Base-by-base conservation (phyloP, 1,140 invertebrate species). In the Drosophila punjabiensis region DNA sequence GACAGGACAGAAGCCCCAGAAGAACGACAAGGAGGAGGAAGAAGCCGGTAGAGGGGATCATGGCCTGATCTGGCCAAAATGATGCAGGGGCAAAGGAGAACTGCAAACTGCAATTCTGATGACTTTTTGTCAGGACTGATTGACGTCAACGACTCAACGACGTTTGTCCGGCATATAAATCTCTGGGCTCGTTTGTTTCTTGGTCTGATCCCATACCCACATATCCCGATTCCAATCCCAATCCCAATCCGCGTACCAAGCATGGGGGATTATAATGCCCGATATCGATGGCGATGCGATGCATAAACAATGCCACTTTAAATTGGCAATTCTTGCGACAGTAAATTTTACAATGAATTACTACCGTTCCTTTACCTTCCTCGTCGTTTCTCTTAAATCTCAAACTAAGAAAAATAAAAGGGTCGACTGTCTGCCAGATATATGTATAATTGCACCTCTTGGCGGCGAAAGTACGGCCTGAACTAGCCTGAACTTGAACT, bases 231-330 rank as follows among this genome's bases (percentile, higher is more conserved):
- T 32, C 63, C 18, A 68, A n/a, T 56, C 37, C 63, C 20, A 68
- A 20, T 62, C 28, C 59, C 47, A 66, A 66, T 59, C 53, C 64
- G n/a, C 33, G 6, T 43, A 11, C 20, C 4, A 41, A 39, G 45
- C 43, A 43, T 24, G 59, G 67, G 78, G 74, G 82, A 90, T 90
- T 91, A 90, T 81, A 77, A 71, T 78, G 77, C 50, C 67, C 37
- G 73, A 75, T 66, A 76, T 79, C 55, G 67, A 74, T 60, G 60
- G 56, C 76, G 43, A 62, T 65, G 75, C 67, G 76, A 69, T 59
- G 65, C 81, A 90, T 91, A 87, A 91, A 90, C 87, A 83, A 89
- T 90, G 87, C 73, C 83, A 85, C 64, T 90, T 91, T 90, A 90
- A 90, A 90, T 90, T 90, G 87, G 86, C 86, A 73, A 87, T 78